Base-by-base conservation (phyloP, 2,797 vertebrate genomes). In the Iguana delicatissima region DNA sequence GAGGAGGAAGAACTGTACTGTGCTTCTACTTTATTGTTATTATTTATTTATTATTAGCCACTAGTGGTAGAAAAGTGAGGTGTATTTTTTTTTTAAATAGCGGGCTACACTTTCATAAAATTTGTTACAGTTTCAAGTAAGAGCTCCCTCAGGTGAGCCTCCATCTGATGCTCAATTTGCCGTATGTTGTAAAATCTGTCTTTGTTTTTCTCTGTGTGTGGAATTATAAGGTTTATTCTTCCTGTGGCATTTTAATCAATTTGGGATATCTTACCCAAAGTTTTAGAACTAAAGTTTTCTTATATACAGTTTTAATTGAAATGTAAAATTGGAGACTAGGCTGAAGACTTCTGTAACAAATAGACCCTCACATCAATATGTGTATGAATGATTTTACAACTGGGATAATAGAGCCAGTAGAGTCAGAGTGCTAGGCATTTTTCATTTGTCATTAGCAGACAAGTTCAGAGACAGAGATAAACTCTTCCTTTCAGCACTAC, bases 401-500 rank as follows among this genome's bases (percentile, higher is more conserved):
- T 84, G 72, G 52, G 5, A 76, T 35, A 85, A 89, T 42, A 42
- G 26, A 20, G 22, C 2, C 52, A 22, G 3, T 84, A 59, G 1
- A 32, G 55, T 3, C 32, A 32, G 1, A 73, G 1, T 26, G 91
- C 86, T 92, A 74, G 67, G 35, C 46, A 92, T 24, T 7, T 91
- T 87, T 55, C 2, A 6, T 80, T 93, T 91, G 12, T 81, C 74
- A 50, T 59, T 55, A 64, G 69, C 80, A 77, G 57, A 9, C 64
- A 38, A 13, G 38, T 86, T 77, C 35, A 85, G 38, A 93, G 26
- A 72, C 35, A 67, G 32, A 22, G 42, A 62, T 52, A 84, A 24
- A 20, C 82, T 93, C 32, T 20, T 86, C 91, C n/a, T 69, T 85
- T 89, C 72, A 32, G 29, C 26, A 9, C 1, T 81, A 91, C 46